Percentiles rank a stretch among this genome's conserved stretches.
Conservation (phyloP, 2,113 vertebrate genomes). For the Telmatochromis brachygnathus region DNA sequence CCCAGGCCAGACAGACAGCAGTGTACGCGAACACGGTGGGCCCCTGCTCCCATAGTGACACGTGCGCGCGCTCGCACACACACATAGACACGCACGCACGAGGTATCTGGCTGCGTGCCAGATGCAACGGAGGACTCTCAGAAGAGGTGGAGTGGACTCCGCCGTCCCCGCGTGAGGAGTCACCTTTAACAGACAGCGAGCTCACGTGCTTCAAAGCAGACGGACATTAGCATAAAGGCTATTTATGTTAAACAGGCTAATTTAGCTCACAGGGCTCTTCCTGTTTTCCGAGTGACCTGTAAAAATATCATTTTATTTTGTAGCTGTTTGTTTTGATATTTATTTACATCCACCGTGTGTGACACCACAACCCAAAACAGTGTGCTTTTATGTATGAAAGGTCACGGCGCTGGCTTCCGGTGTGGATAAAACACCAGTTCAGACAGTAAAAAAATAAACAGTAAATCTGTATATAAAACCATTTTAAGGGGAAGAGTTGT, state of each 20-base stretch:
- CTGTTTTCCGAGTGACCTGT: not conserved
- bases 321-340: not conserved
- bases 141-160: conserved; percentile 86
- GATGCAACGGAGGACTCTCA: conserved; percentile 67
- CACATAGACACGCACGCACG: conserved; percentile 64
- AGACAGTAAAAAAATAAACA: not conserved
- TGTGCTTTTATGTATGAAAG: not conserved
- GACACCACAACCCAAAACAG: not conserved
- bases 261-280: not conserved
- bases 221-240: not conserved
- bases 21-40: conserved; percentile 44
- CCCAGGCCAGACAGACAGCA: conserved; percentile 54
- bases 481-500: not conserved
- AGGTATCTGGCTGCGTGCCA: conserved; percentile 85
- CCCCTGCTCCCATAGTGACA: conserved; percentile 65
- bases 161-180: conserved; percentile 48
- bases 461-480: not conserved
- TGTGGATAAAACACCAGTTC: not conserved
- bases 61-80: conserved; percentile 14
- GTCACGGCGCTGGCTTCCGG: not conserved
- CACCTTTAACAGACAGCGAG: conserved; percentile 27
- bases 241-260: not conserved
- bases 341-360: not conserved
- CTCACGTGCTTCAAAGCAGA: not conserved
- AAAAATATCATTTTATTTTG: not conserved